Evolutionary conservation across 2,113 vertebrate species (phyloP), one percentile per base, ranked within the genome.

Genomic region (Sphyrna mokarran): DNA sequence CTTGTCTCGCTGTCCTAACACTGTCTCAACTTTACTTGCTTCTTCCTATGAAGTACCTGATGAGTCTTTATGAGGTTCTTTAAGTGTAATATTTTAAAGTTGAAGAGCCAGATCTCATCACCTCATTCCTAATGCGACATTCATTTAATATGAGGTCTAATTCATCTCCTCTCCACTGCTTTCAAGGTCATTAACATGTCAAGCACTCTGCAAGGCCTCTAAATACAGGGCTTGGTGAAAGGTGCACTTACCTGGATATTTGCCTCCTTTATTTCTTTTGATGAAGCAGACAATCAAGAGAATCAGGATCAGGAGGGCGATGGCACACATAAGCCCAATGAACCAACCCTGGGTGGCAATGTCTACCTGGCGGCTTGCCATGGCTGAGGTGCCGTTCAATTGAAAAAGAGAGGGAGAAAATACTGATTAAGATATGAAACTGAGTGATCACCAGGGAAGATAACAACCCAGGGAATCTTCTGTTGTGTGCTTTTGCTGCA

Each of bases 271-370:
- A 97, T 99, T 99, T 96, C 99, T 98, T 98, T 98, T 98, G 97
- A 99, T 99, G 97, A 99, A 99, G 97, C 99, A 99, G 98, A 99
- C 98, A 93, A 99, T 99, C 96, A 99, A 97, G 95, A 99, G 98
- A 97, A 99, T 98, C 96, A 99, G 98, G 97, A 99, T 99, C 96
- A 99, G 98, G 96, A 99, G 98, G 95, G 99, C 99, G 9, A 99
- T 99, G 96, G 99, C 99, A 96, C 99, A 99, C 99, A 99, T 99
- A 8, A 99, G 98, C 95, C 99, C 99, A 96, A 99, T 99, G 98
- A 99, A 99, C 99, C 99, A 99, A 96, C 99, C 99, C 97, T 99
- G 99, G 89, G 99, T 99, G 69, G 99, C 99, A 95, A 99, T 99
- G 96, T 99, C 99, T 96, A 99, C 99, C 96, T 99, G 99, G 40